Base-by-base conservation (phyloP, 2,888 invertebrate genomes). In the Athrips mouffetella region DNA sequence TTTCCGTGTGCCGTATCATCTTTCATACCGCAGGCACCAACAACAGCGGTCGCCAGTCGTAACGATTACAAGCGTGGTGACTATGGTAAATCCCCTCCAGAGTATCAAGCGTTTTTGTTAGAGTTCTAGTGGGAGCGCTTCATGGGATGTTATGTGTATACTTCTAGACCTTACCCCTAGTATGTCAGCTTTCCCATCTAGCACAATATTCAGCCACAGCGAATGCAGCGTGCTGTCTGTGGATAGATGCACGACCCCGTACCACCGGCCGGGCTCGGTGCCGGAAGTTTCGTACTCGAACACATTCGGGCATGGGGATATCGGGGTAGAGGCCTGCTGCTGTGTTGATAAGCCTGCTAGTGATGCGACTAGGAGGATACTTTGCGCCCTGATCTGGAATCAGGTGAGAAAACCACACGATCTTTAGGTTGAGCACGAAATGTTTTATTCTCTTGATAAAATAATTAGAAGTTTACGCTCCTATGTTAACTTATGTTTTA, bases 161-260 rank as follows among this genome's bases (percentile, higher is more conserved):
- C 30, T 30, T n/a, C 10, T 7, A 18, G 10, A n/a, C 0, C 89
- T 89, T 65, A 92, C 92, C 65, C 91, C 91, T 37, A 92, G 72
- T 35, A 91, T 81, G 61, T 90, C 89, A n/a, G 91, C 91, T 49
- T 89, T 89, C 46, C 80, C 72, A 58, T 92, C 91, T 45, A 92
- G 65, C 16, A 86, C 86, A 0, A 92, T 75, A 47, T 90, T 89
- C 7, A 92, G 66, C 89, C 91, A 91, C 3, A 92, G 70, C 0
- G 92, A 91, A 47, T 89, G 88, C 1, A 92, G 76, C 0, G 87
- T 89, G 62, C 90, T 91, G 44, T 89, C 85, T 0, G 90, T 90
- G 13, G 86, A 84, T 1, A 92, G 65, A 52, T 89, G 88, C n/a
- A 91, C 79, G 1, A 87, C 88, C 0, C 91, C 92, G 60, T 91